Percentiles rank a stretch among this genome's conserved stretches.
These are phyloP conservation scores for Trichogramma pretiosum DNA, from an alignment of 1,140 invertebrate species.

Conservation along the genomic window DNA sequence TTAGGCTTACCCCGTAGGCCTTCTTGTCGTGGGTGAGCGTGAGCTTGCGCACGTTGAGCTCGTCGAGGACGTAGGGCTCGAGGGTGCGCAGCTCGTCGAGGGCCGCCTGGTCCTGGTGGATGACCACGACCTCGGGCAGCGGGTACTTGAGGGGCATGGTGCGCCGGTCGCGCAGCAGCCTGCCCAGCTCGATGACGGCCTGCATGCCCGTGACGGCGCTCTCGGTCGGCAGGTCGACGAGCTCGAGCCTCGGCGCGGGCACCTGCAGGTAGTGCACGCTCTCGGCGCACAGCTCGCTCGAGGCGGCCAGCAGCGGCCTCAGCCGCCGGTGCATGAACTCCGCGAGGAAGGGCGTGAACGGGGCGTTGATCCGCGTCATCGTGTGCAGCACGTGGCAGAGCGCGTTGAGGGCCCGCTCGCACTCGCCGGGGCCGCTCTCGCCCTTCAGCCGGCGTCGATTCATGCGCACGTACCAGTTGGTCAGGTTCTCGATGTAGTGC, in stretches of 20 bases:
- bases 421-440: slow-evolving; percentile 68
- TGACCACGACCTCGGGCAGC: slow-evolving; percentile 88
- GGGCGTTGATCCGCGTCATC: slow-evolving; percentile 89
- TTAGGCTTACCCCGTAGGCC: slow-evolving; percentile 85
- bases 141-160: slow-evolving; percentile 95
- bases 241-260: slow-evolving; percentile 57
- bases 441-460: slow-evolving; percentile 90
- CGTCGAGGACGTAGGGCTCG: slow-evolving; percentile 82
- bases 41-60: slow-evolving; percentile 88
- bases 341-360: slow-evolving; percentile 94
- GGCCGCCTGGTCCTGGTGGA: slow-evolving; percentile 74
- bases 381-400: slow-evolving; percentile 81
- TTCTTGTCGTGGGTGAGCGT: slow-evolving; percentile 85
- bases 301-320: slow-evolving; percentile 44
- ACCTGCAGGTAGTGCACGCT: slow-evolving; percentile 88
- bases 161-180: slow-evolving; percentile 85
- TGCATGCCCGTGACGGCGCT: slow-evolving; percentile 87
- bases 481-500: slow-evolving; percentile 94
- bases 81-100: slow-evolving; percentile 75
- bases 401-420: slow-evolving; percentile 75
- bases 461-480: slow-evolving; percentile 98
- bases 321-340: slow-evolving; percentile 94
- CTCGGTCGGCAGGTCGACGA: slow-evolving; percentile 86
- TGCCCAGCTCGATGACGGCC: slow-evolving; percentile 86
- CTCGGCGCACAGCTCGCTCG: slow-evolving; percentile 46